Conservation (phyloP, 2,113 vertebrate species). For the Mesitornis unicolor region DNA sequence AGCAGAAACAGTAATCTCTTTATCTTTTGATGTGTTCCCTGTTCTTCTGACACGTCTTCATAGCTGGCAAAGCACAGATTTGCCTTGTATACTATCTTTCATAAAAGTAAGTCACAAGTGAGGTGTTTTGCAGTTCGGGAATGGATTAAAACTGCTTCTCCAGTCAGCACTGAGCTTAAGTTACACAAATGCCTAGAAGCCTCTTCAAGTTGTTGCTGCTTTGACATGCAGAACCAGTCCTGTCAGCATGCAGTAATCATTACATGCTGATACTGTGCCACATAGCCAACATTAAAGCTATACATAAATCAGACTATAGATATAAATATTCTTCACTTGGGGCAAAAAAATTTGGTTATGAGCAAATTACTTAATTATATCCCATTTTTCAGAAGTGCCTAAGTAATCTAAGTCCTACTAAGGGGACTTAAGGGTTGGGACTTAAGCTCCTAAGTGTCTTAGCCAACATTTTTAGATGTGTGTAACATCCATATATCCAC, state of each 20-base stretch:
- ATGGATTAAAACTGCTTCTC: not conserved
- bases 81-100: not conserved
- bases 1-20: not conserved
- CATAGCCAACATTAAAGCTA: not conserved
- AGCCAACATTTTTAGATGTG: slow-evolving; percentile 45
- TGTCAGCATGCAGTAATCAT: not conserved
- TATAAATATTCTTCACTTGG: not conserved
- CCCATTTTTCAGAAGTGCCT: slow-evolving; percentile 14
- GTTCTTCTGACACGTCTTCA: not conserved
- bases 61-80: not conserved
- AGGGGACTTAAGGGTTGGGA: slow-evolving; percentile 32
- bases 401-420: slow-evolving; percentile 32
- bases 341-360: not conserved
- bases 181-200: not conserved
- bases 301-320: not conserved
- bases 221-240: not conserved
- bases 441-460: slow-evolving; percentile 45
- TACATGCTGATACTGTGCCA: not conserved
- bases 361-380: not conserved
- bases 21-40: not conserved
- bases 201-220: not conserved
- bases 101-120: not conserved
- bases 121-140: not conserved
- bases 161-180: not conserved
- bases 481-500: not conserved